Evolutionary conservation across 1,140 invertebrate genomes (phyloP).

Genomic region (Microplitis demolitor): DNA sequence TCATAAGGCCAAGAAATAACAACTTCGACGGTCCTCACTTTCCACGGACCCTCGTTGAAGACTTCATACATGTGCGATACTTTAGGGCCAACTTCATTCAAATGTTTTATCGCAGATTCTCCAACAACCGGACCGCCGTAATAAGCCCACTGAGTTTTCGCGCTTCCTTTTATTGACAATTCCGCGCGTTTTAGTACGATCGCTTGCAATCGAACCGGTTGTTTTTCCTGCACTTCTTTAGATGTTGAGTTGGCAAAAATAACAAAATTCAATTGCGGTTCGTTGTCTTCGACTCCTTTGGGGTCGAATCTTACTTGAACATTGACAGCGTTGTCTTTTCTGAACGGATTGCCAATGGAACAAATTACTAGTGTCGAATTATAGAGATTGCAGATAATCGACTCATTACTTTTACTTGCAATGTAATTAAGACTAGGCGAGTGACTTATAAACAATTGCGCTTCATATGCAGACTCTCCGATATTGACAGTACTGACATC

Average conservation of each 20-base stretch:
- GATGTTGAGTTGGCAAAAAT: conserved; percentile 90
- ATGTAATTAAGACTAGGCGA: conserved; percentile 81
- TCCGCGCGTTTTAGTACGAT: conserved; percentile 82
- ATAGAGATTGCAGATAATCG: conserved; percentile 71
- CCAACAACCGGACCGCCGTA: conserved; percentile 85
- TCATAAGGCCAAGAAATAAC: conserved; percentile 89
- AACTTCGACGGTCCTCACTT: conserved; percentile 78
- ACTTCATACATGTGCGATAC: conserved; percentile 86
- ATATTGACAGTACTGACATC: conserved; percentile 77
- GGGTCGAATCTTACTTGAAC: conserved; percentile 82
- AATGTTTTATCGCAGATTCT: conserved; percentile 79
- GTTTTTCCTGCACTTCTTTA: conserved; percentile 67
- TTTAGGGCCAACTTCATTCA: conserved; percentile 84
- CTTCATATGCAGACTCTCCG: conserved; percentile 90
- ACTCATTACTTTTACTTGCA: conserved; percentile 64
- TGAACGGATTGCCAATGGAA: conserved; percentile 88
- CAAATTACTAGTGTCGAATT: conserved; percentile 80
- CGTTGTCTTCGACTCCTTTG: conserved; percentile 71
- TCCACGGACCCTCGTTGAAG: conserved; percentile 86
- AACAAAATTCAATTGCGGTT: conserved; percentile 71
- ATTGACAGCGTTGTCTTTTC: conserved; percentile 65
- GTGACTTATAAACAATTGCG: conserved; percentile 80
- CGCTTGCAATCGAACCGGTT: conserved; percentile 65
- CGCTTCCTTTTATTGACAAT: conserved; percentile 74
- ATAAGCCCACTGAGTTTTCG: conserved; percentile 67